phyloP scores from a whole-genome alignment of 2,888 invertebrate species.

The Oegoconia quadripuncta region DNA sequence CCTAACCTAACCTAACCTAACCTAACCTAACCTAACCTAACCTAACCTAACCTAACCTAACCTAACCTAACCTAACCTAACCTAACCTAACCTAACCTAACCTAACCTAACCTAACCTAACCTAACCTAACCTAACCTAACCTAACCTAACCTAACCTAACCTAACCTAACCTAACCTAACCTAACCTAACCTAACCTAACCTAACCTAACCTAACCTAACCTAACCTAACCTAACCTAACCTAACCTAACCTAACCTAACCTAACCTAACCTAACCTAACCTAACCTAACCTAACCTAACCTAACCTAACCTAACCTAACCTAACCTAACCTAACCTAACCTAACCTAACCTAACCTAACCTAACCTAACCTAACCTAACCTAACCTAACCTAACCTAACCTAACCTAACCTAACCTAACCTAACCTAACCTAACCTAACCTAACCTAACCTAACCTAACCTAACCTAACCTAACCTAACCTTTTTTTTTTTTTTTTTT shows the following conservation, averaged over 20 bases:
- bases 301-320: slow-evolving; percentile 19
- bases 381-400: slow-evolving; percentile 8
- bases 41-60: slow-evolving; percentile 23
- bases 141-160: too few species aligned
- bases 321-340: slow-evolving; percentile 16
- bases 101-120: slow-evolving; percentile 19
- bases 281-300: slow-evolving; percentile 16
- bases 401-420: too few species aligned
- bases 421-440: too few species aligned
- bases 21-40: slow-evolving; percentile 24
- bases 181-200: slow-evolving; percentile 18
- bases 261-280: slow-evolving; percentile 17
- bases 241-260: slow-evolving; percentile 17
- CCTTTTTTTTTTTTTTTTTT: too few species aligned
- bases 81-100: slow-evolving; percentile 24
- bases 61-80: slow-evolving; percentile 23
- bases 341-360: slow-evolving; percentile 14
- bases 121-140: slow-evolving; percentile 17
- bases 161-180: slow-evolving; percentile 19
- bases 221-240: slow-evolving; percentile 17
- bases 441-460: slow-evolving; percentile 9
- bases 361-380: slow-evolving; percentile 19
- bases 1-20: too few species aligned
- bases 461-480: too few species aligned
- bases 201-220: too few species aligned